Percentiles rank a stretch among this genome's conserved stretches.
Conservation (phyloP, 1,140 invertebrate genomes). For the Hycleus phaleratus region DNA sequence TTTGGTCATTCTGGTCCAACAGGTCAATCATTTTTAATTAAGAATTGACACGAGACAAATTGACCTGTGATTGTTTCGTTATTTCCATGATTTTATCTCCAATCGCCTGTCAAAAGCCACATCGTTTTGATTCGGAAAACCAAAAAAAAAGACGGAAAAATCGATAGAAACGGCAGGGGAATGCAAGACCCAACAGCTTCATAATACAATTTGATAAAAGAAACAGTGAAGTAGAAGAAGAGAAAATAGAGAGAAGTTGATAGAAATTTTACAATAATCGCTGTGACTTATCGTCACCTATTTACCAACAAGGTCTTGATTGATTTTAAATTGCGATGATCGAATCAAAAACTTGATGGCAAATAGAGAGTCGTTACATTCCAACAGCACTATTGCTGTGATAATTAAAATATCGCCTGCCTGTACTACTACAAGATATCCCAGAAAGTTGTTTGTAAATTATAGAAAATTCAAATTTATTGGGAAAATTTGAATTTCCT, state of each 20-base stretch:
- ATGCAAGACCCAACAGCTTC: slow-evolving; percentile 17
- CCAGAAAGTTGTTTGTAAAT: slow-evolving; percentile 3
- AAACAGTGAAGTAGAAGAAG: slow-evolving; percentile 8
- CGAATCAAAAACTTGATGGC: not conserved
- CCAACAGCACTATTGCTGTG: slow-evolving; percentile 9
- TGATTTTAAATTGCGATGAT: not conserved
- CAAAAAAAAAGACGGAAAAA: too few species aligned
- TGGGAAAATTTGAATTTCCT: slow-evolving; percentile 3
- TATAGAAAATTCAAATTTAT: not conserved
- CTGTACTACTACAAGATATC: slow-evolving; percentile 4
- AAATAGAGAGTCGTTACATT: slow-evolving; percentile 12
- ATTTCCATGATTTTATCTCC: not conserved
- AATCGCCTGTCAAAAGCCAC: slow-evolving; percentile 22
- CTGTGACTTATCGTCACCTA: slow-evolving; percentile 19
- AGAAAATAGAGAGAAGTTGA: too few species aligned
- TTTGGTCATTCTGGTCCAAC: slow-evolving; percentile 17
- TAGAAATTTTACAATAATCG: not conserved
- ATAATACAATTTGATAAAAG: not conserved
- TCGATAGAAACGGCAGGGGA: slow-evolving; percentile 11
- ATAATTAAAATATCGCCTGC: slow-evolving; percentile 4
- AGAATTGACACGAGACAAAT: too few species aligned
- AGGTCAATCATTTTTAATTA: not conserved
- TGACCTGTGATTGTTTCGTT: slow-evolving; percentile 15
- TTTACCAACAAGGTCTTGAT: slow-evolving; percentile 7
- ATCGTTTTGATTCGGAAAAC: not conserved